Conservation (phyloP, 2,888 invertebrate genomes). For the Tanypteryx hageni region DNA sequence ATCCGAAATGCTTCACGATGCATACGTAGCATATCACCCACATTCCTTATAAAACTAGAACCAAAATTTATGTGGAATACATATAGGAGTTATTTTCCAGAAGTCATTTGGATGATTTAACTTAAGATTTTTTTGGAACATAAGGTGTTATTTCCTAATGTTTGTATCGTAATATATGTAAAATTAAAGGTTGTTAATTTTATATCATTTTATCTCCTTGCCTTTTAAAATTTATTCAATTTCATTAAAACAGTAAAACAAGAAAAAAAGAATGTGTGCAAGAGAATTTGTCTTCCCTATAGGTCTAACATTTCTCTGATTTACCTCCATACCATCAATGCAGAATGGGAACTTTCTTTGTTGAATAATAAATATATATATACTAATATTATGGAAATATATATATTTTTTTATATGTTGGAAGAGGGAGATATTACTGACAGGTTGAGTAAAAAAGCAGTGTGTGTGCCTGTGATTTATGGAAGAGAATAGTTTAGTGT, state of each 20-base stretch:
- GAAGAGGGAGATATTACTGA: conserved; percentile 39
- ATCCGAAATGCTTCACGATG: conserved; percentile 20
- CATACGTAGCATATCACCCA: conserved; percentile 46
- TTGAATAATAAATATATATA: conserved; percentile 32
- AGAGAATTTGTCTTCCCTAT: not conserved
- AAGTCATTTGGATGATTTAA: not conserved
- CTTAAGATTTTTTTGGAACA: not conserved
- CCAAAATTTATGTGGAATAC: conserved; percentile 15
- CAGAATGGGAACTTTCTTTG: not conserved
- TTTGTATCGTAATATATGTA: too few relatives aligned
- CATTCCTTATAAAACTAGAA: conserved; percentile 15
- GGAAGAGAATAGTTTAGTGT: conserved; percentile 30
- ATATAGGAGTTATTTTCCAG: not conserved
- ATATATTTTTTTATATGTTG: conserved; percentile 40
- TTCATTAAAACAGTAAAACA: not conserved
- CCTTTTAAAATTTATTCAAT: not conserved
- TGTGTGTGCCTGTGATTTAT: conserved; percentile 34
- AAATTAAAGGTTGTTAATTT: not conserved
- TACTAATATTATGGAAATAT: conserved; percentile 37
- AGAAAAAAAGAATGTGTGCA: not conserved
- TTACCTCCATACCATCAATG: not conserved
- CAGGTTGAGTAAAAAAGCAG: conserved; percentile 7
- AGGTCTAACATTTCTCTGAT: not conserved
- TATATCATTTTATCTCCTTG: not conserved
- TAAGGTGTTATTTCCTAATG: not conserved